Base-by-base conservation (phyloP, 2,797 vertebrate species). In the Paramormyrops hopkinsi region DNA sequence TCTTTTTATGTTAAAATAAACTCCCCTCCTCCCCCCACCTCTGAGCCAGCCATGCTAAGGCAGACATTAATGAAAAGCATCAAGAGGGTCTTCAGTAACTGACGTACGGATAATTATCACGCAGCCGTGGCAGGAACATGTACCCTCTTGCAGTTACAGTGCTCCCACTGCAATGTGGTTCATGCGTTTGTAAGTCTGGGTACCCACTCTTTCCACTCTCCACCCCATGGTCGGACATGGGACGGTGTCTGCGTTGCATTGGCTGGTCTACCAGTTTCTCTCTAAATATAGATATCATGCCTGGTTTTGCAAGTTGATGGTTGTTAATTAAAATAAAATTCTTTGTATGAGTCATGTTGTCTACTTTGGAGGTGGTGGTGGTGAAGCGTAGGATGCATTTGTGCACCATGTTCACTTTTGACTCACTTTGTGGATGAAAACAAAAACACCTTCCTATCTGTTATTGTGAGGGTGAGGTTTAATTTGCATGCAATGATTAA, bases 91-190 rank as follows among this genome's bases (percentile, higher is more conserved):
- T 97, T 97, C 95, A 96, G 95, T 94, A 95, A 94, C 94, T 93
- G 95, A 95, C 95, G 95, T 94, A 95, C 95, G 93, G 93, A 94
- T 96, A 96, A 96, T 97, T 96, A 97, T 95, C 93, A 94, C 95
- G 92, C 92, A 93, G 91, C 94, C 95, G 95, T 96, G 96, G 96
- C 95, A 95, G 95, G 96, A 97, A 97, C 96, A 94, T 91, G 90
- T 92, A 93, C 92, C 73, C 86, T 90, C 85, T 88, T 86, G 90
- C 90, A 84, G 9, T 85, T 87, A 91, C 88, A 46, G 41, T 0
- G 1, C 19, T 51, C 3, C 83, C 6, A 82, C 0, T 0, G 33
- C 89, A 65, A 59, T 91, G 87, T 84, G 90, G 88, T 83, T 76
- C 86, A 83, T 90, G 53, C 0, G 0, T 84, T 90, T 90, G 44